Evolutionary conservation across 2,888 invertebrate genomes (phyloP), one percentile per base, ranked within the genome.

Genomic region (Sceliomorpha sp.): DNA sequence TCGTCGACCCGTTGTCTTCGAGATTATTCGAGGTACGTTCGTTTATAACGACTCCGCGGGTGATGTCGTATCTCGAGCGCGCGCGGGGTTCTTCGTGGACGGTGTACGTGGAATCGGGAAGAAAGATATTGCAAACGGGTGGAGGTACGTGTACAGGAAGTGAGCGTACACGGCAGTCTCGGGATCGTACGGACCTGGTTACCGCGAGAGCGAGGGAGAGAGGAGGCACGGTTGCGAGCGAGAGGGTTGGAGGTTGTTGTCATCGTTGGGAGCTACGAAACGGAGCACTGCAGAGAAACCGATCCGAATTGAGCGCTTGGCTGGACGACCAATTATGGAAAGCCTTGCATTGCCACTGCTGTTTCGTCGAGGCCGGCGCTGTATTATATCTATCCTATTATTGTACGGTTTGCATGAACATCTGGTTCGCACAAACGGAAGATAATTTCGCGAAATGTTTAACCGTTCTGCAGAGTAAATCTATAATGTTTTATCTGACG

Each of bases 391-490:
- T 45, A 51, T 51, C 48, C 66, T 29, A 72, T 69, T 72, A 72
- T 69, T 62, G 68, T 44, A n/a, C 24, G 68, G 60, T 71, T 68
- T 74, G 73, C 73, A 70, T 70, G 64, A 75, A 77, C 78, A 78
- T 78, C 73, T 76, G 77, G 73, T 70, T 72, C 71, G 68, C 73
- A 73, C 70, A 67, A 73, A 70, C 71, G 45, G 51, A 68, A 70
- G 74, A 80, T 82, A 82, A 84, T 82, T 76, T 76, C 62, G 70
- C 72, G 72, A 76, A 79, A 50, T 42, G 36, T 34, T 27, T 12
- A 2, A 29, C 29, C 29, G 8, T 9, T 29, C 29, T n/a, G 29
- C 8, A n/a, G 2, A 3, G 9, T 29, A 29, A 5, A 29, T 29
- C 3, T 29, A 9, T 29, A n/a, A 8, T 7, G 13, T 40, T 27